Evolutionary conservation across 2,113 vertebrate species (phyloP).

Genomic region (Cyphomyrus discorhynchus): DNA sequence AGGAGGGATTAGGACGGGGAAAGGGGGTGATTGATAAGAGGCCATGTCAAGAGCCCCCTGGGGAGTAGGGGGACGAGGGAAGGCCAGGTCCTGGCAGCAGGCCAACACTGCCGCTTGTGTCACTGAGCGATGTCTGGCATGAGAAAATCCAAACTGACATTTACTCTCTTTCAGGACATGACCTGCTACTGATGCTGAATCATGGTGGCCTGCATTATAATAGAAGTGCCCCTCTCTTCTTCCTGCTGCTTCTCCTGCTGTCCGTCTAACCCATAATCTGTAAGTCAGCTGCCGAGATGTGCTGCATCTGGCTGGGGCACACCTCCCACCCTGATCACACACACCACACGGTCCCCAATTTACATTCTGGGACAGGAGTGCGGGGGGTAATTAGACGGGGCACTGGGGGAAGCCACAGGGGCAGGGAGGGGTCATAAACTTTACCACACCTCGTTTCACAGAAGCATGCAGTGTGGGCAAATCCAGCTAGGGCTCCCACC

Average conservation of each 20-base stretch:
- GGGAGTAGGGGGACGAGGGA: not conserved
- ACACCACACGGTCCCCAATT: constrained; percentile 14
- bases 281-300: not conserved
- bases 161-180: not conserved
- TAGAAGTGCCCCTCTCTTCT: not conserved
- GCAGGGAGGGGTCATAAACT: constrained; percentile 5
- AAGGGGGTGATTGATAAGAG: not conserved
- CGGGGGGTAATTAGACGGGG: constrained; percentile 21
- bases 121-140: not conserved
- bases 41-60: not conserved
- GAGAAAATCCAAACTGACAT: not conserved
- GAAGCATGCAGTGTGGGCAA: not conserved
- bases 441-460: constrained; percentile 7
- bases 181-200: not conserved
- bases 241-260: not conserved
- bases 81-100: not conserved
- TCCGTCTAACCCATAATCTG: not conserved
- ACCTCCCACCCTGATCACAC: constrained; percentile 24
- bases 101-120: not conserved
- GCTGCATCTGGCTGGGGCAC: constrained; percentile 12
- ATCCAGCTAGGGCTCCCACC: not conserved
- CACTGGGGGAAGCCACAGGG: not conserved
- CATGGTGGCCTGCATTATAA: not conserved
- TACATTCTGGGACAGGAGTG: constrained; percentile 20
- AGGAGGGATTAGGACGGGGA: not conserved